These are phyloP conservation scores for Phocoena phocoena DNA, from an alignment of 2,113 vertebrate genomes.

Conservation along the genomic window DNA sequence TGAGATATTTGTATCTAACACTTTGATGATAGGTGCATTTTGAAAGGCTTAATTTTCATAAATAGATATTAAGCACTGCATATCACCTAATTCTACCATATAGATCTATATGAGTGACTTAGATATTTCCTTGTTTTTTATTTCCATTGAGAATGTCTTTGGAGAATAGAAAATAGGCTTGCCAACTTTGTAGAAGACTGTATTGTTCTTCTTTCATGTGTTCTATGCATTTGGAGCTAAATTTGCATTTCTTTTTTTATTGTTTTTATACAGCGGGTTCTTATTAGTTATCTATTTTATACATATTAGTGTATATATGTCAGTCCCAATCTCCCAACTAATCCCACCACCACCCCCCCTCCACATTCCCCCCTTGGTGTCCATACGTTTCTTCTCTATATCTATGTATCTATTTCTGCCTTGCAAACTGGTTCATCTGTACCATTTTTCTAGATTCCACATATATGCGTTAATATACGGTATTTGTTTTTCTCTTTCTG, in stretches of 20 bases:
- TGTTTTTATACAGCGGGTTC: too few species aligned
- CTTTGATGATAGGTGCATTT: background rate
- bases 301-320: too few species aligned
- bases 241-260: background rate
- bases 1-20: background rate
- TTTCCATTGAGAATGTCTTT: background rate
- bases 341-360: too few species aligned
- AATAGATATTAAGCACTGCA: background rate
- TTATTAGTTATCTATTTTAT: too few species aligned
- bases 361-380: too few species aligned
- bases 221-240: background rate
- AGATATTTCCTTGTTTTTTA: background rate
- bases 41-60: background rate
- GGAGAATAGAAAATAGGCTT: background rate
- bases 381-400: too few species aligned
- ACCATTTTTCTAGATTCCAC: too few species aligned
- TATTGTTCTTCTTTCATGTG: background rate
- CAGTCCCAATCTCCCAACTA: too few species aligned
- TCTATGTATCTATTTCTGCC: too few species aligned
- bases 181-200: background rate
- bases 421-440: too few species aligned
- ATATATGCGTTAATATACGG: too few species aligned
- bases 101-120: background rate
- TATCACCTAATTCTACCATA: background rate
- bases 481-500: too few species aligned